Base-by-base conservation (phyloP, 2,113 vertebrate species). In the Gracilinanus agilis region DNA sequence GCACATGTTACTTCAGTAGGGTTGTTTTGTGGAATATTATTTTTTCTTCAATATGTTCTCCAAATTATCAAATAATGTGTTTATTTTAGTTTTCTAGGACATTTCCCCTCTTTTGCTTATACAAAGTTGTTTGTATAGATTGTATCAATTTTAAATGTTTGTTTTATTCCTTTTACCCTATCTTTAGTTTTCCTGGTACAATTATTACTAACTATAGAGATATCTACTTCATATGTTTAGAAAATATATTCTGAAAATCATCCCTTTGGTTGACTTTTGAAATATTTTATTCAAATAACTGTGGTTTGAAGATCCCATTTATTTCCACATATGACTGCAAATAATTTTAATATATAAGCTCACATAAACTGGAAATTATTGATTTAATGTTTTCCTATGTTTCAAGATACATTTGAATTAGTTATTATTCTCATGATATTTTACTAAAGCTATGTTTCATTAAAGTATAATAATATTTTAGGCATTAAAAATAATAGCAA, bases 41-140 rank as follows among this genome's bases (percentile, higher is more conserved):
- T 75, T 92, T 49, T 3, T 21, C 44, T 94, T 97, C 96, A 95
- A 93, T 95, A 94, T 90, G 13, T 93, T 54, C 94, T 95, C 61
- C 93, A 27, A 92, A 89, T 97, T 97, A 94, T 96, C 92, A 96
- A 96, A 90, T 40, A 95, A 95, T 61, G 53, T 94, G 96, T 97
- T 95, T 95, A 93, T 94, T 96, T 97, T 93, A 0, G 5, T 95
- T 95, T 94, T 97, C 90, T 95, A 29, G 88, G 49, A 44, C 55
- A 95, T 16, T 97, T 96, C 92, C 95, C 96, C 93, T 90, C 29
- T 44, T 95, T 54, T 94, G 19, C 40, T 92, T 54, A 96, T 94
- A 94, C 19, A 92, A 4, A 11, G 24, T 91, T 94, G 12, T 95
- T 91, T 94, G 12, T 95, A 67, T 92, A 95, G 90, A 94, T 94